Evolutionary conservation across 2,113 vertebrate species (phyloP).

Genomic region (Parotia lawesii): DNA sequence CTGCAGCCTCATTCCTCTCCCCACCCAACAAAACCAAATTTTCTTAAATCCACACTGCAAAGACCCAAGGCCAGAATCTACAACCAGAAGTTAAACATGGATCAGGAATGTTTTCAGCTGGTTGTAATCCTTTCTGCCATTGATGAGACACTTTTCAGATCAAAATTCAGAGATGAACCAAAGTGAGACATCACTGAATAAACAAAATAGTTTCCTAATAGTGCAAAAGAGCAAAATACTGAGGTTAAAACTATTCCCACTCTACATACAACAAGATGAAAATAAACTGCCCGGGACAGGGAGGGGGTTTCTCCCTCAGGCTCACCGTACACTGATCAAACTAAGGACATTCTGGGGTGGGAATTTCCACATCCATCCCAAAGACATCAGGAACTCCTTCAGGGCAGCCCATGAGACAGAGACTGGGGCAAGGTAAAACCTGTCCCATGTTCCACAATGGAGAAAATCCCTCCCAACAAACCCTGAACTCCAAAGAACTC

Average conservation of each 20-base stretch:
- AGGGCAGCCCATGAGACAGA: not conserved
- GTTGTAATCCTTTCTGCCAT: not conserved
- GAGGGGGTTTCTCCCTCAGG: not conserved
- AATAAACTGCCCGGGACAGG: not conserved
- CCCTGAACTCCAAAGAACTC: not conserved
- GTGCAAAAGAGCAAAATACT: not conserved
- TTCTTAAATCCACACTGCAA: not conserved
- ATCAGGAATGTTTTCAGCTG: not conserved
- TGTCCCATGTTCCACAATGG: fast-evolving
- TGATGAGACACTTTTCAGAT: not conserved
- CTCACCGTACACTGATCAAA: not conserved
- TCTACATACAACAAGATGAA: not conserved
- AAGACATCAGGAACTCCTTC: not conserved
- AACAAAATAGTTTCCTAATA: not conserved
- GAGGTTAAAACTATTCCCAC: not conserved
- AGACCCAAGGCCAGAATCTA: not conserved
- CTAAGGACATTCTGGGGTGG: not conserved
- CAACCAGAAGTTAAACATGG: fast-evolving
- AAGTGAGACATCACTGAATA: not conserved
- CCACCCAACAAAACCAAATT: not conserved
- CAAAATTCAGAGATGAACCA: not conserved
- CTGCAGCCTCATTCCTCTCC: not conserved
- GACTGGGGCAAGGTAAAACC: not conserved
- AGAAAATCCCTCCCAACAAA: not conserved
- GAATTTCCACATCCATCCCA: not conserved